A percentile compares a stretch with the other conserved stretches of the same genome.
Conservation (phyloP, 2,797 vertebrate species). For the Scleropages formosus region DNA sequence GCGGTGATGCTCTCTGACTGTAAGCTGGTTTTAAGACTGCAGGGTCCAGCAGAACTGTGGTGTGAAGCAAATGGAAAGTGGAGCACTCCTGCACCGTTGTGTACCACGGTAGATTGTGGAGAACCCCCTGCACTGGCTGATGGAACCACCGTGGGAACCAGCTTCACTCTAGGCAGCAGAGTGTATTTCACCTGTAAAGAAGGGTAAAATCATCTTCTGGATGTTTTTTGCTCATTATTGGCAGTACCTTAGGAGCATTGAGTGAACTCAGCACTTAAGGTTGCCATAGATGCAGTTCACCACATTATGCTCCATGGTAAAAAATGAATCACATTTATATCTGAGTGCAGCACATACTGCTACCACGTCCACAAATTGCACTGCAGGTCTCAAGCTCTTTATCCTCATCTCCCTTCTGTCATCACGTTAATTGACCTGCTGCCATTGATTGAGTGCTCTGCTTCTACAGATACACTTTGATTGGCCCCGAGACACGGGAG, state of each 20-base stretch:
- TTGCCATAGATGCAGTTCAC: not conserved
- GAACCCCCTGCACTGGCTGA: conserved; percentile 80
- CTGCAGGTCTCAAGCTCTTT: too few species aligned
- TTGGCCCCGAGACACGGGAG: conserved; percentile 78
- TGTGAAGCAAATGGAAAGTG: conserved; percentile 84
- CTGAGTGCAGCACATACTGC: not conserved
- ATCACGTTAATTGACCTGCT: not conserved
- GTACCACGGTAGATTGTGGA: conserved; percentile 76
- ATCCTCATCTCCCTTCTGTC: not conserved
- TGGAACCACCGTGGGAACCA: conserved; percentile 70
- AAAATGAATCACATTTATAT: too few species aligned
- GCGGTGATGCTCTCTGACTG: conserved; percentile 30
- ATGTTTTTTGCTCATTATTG: not conserved
- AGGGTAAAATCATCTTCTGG: conserved; percentile 72
- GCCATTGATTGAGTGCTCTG: not conserved
- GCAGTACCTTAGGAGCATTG: not conserved
- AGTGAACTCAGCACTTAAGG: not conserved
- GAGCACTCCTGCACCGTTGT: conserved; percentile 78
- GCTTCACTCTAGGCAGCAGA: conserved; percentile 81
- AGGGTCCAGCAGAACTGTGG: conserved; percentile 76
- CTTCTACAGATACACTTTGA: conserved; percentile 80
- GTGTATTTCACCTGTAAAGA: conserved; percentile 90
- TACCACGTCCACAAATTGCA: too few species aligned
- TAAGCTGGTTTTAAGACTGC: conserved; percentile 73
- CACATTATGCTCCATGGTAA: too few species aligned